These are phyloP conservation scores for Molorchus minor DNA, from an alignment of 2,888 invertebrate genomes.

Conservation along the genomic window DNA sequence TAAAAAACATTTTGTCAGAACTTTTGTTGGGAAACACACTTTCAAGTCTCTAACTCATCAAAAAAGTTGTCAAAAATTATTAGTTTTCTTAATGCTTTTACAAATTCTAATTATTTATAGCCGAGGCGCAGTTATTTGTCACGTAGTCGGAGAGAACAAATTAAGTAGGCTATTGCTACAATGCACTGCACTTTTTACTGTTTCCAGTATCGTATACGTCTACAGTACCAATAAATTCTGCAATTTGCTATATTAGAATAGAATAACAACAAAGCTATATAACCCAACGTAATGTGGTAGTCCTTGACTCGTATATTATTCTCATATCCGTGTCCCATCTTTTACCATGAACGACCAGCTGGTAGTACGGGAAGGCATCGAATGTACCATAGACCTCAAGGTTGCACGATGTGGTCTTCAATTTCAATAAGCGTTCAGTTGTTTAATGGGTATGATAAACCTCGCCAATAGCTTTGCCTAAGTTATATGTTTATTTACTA, in stretches of 20 bases:
- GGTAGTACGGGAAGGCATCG: slow-evolving; percentile 39
- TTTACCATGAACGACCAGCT: slow-evolving; percentile 44
- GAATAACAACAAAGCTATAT: slow-evolving; percentile 33
- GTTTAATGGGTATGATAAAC: slow-evolving; percentile 15
- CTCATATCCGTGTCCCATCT: slow-evolving; percentile 56
- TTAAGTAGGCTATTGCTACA: neutral
- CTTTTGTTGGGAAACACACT: too few species aligned
- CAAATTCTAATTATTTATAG: too few species aligned
- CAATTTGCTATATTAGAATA: slow-evolving; percentile 41
- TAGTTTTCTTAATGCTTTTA: too few species aligned
- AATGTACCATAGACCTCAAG: slow-evolving; percentile 38
- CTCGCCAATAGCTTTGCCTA: slow-evolving; percentile 8
- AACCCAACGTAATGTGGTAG: slow-evolving; percentile 49
- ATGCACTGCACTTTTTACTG: neutral
- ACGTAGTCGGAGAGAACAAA: too few species aligned
- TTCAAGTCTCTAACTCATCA: too few species aligned
- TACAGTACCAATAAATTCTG: slow-evolving; percentile 37
- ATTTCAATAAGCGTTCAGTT: too few species aligned
- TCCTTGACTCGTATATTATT: slow-evolving; percentile 55
- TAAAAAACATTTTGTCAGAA: too few species aligned
- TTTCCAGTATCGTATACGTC: too few species aligned
- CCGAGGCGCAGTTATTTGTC: too few species aligned
- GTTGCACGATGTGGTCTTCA: slow-evolving; percentile 33
- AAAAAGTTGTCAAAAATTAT: too few species aligned
- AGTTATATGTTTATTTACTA: too few species aligned